Evolutionary conservation across 2,113 vertebrate genomes (phyloP).

Genomic region (Hyperopisus bebe): DNA sequence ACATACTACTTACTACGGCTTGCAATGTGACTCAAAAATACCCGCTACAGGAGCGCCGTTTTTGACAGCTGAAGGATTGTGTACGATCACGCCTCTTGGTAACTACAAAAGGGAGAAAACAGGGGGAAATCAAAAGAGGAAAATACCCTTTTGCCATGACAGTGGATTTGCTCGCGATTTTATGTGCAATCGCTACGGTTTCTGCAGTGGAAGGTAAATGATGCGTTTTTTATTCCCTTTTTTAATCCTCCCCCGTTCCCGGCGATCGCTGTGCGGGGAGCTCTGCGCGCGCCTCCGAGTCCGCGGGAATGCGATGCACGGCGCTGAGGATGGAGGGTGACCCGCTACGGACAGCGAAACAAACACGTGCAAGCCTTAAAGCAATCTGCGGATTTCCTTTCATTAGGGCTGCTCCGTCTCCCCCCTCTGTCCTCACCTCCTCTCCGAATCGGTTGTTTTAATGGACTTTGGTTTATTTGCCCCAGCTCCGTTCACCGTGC

Average conservation of each 20-base stretch:
- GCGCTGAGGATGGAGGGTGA: not conserved
- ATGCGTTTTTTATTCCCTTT: not conserved
- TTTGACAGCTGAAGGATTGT: conserved; percentile 32
- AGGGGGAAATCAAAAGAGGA: conserved; percentile 15
- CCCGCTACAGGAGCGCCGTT: conserved; percentile 25
- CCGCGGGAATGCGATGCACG: not conserved
- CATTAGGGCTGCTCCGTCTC: not conserved
- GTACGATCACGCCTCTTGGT: conserved; percentile 20
- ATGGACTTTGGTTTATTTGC: not conserved
- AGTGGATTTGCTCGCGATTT: conserved; percentile 42
- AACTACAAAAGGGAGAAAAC: conserved; percentile 39
- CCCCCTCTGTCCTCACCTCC: not conserved
- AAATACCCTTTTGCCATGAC: conserved; percentile 26
- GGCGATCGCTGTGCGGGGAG: not conserved
- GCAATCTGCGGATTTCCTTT: not conserved
- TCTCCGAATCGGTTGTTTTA: not conserved
- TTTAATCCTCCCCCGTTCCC: not conserved
- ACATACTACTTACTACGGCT: conserved; percentile 24
- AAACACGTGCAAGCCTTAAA: conserved; percentile 12
- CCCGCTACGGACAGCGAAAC: not conserved
- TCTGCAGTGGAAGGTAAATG: conserved; percentile 56
- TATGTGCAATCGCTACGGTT: conserved; percentile 44
- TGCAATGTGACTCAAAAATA: conserved; percentile 34
- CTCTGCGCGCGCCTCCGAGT: not conserved
- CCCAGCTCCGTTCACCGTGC: not conserved